Evolutionary conservation across 2,888 invertebrate genomes (phyloP).

Genomic region (Tinea semifulvella): DNA sequence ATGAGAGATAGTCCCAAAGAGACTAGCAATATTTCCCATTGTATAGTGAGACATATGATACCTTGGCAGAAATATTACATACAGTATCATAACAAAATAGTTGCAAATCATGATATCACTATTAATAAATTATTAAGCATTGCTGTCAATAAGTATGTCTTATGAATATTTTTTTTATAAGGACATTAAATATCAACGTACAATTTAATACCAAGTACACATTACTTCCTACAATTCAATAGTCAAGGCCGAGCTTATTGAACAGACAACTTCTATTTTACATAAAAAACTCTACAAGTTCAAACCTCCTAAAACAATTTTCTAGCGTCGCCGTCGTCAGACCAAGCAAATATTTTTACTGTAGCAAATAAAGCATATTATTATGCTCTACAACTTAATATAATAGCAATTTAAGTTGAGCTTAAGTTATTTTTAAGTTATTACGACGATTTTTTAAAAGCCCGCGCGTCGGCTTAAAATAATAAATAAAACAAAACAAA

Average conservation of each 20-base stretch:
- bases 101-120: constrained; percentile 8
- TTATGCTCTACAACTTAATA: no score
- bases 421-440: no score
- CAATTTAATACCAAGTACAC: constrained; percentile 64
- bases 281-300: constrained; percentile 29
- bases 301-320: constrained; percentile 4
- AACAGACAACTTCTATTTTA: constrained; percentile 59
- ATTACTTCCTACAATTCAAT: constrained; percentile 67
- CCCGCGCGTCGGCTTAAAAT: constrained; percentile 45
- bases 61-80: not conserved
- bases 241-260: constrained; percentile 59
- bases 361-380: no score
- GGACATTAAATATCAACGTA: constrained; percentile 64
- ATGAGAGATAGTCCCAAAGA: no score
- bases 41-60: no score
- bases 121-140: not conserved
- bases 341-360: no score
- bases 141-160: constrained; percentile 6
- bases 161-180: constrained; percentile 53
- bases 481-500: constrained; percentile 35
- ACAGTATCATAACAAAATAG: not conserved
- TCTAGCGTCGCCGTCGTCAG: no score
- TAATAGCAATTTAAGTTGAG: no score
- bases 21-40: no score
- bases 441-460: constrained; percentile 24